phyloP scores from a whole-genome alignment of 2,888 invertebrate genomes.

The Cloeon dipterum region DNA sequence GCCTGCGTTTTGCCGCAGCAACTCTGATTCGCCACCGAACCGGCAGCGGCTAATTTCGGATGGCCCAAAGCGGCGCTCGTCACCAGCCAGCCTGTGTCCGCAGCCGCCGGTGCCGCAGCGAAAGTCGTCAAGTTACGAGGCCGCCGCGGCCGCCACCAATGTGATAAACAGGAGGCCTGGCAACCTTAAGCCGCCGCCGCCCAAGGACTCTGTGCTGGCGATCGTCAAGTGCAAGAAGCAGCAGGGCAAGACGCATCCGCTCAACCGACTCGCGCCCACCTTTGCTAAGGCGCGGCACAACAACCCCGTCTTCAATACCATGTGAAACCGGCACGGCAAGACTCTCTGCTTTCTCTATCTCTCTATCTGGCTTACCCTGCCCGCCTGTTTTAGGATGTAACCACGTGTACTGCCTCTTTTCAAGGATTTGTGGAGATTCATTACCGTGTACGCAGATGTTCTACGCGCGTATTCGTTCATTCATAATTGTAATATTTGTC shows the following conservation, averaged over 20 bases:
- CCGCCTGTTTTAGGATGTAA: neutral
- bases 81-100: slow-evolving; percentile 10
- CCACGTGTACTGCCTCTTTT: neutral
- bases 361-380: neutral
- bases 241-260: slow-evolving; percentile 75
- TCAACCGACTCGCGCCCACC: slow-evolving; percentile 64
- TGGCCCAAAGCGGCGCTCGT: slow-evolving; percentile 13
- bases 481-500: too few species aligned
- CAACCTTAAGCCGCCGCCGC: neutral
- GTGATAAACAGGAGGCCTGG: neutral
- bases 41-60: slow-evolving; percentile 7
- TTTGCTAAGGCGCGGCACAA: slow-evolving; percentile 52
- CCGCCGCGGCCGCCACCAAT: neutral
- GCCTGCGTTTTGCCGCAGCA: neutral
- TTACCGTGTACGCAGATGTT: neutral
- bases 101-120: slow-evolving; percentile 16
- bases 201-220: neutral
- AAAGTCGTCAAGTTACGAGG: slow-evolving; percentile 16
- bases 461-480: too few species aligned
- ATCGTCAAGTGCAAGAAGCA: slow-evolving; percentile 33
- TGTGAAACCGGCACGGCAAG: slow-evolving; percentile 28
- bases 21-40: neutral
- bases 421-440: too few species aligned
- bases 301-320: slow-evolving; percentile 72
- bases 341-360: neutral